Evolutionary conservation across 2,797 vertebrate species (phyloP).

Genomic region (Girardinus metallicus): DNA sequence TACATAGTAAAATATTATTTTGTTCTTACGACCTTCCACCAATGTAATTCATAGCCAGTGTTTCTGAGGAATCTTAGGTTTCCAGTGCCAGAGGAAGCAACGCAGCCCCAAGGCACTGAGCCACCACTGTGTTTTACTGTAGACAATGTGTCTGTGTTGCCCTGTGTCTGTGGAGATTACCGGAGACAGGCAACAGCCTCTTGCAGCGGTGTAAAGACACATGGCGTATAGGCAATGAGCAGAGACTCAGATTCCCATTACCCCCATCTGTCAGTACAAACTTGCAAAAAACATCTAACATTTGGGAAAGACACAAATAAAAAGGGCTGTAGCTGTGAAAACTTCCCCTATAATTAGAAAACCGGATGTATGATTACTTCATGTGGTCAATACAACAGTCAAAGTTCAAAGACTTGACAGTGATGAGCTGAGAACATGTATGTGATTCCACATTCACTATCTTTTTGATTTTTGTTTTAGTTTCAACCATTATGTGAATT

Average conservation of each 20-base stretch:
- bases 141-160: not conserved
- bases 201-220: not conserved
- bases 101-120: not conserved
- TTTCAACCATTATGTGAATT: constrained; percentile 75
- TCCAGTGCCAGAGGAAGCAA: not conserved
- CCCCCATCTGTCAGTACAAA: constrained; percentile 51
- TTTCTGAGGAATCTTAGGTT: not conserved
- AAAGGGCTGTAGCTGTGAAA: constrained; percentile 33
- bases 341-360: constrained; percentile 43
- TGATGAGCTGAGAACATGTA: constrained; percentile 23
- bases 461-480: constrained; percentile 52
- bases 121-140: not conserved
- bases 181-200: not conserved
- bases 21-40: not conserved
- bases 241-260: constrained; percentile 41
- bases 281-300: constrained; percentile 51
- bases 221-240: not conserved
- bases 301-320: constrained; percentile 19
- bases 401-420: constrained; percentile 44
- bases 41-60: not conserved
- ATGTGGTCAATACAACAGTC: constrained; percentile 40
- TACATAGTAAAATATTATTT: not conserved
- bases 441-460: constrained; percentile 50
- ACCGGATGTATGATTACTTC: constrained; percentile 31
- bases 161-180: no score